Base-by-base conservation (phyloP, 2,888 invertebrate genomes). In the Caenorhabditis angaria region DNA sequence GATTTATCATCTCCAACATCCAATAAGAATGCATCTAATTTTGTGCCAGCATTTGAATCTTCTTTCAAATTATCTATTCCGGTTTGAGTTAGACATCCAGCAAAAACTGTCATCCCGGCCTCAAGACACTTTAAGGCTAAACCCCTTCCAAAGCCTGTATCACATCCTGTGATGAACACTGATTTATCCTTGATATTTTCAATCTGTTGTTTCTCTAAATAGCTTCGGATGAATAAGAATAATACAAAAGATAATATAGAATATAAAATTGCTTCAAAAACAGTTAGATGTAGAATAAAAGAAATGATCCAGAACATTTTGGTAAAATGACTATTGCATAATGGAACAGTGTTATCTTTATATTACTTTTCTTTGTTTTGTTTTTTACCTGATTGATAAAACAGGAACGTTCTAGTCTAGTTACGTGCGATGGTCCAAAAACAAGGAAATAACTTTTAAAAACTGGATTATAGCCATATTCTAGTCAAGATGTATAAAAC, bases 1-100 rank as follows among this genome's bases (percentile, higher is more conserved):
- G 80, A 79, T 57, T 82, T 79, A 50, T 85, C 83, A 62, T 66
- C 73, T 27, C 79, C 65, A 48, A 86, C 84, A 70, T 86, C 81
- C 66, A 86, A 66, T 57, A 77, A 65, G 61, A 87, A 78, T 8
- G 83, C 80, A 59, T 78, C 74, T 35, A 61, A 35, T 29, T 61
- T 48, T 35, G 61, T n/a, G n/a, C n/a, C n/a, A n/a, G n/a, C 65
- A 22, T 61, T 67, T 27, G 48, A 59, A 32, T 65, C 50, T 47
- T 53, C 55, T 48, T 59, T 58, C 32, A 78, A 70, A 60, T 59
- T 58, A 18, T 75, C 77, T 18, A 71, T 70, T 61, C 79, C 79
- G 59, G 78, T 61, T 61, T 80, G 60, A 12, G 83, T 82, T 22
- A 82, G 51, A 58, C 84, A 84, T 18, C 81, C 82, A 14, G 84